Percentiles rank a stretch among this genome's conserved stretches.
Conservation (phyloP, 2,797 vertebrate species). For the Rhynchonycteris naso region DNA sequence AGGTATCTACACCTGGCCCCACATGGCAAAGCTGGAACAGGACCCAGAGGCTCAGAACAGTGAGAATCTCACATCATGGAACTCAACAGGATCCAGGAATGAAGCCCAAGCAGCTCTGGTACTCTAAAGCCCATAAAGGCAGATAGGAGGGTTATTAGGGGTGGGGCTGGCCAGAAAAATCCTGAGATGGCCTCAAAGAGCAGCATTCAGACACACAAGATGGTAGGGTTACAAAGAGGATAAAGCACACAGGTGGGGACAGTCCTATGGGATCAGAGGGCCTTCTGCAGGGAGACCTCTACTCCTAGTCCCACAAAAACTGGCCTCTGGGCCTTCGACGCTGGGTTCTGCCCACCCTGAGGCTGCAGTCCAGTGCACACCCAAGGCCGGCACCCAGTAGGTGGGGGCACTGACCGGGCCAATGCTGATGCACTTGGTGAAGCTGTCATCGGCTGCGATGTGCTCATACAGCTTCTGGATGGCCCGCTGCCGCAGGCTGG, state of each 20-base stretch:
- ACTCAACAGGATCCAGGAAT: neutral
- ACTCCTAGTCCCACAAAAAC: neutral
- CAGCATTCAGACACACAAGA: neutral
- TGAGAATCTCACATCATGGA: neutral
- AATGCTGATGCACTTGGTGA: slow-evolving; percentile 96
- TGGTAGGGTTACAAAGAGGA: rapidly evolving
- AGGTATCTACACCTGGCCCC: neutral
- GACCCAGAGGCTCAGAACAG: neutral
- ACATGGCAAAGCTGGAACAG: neutral
- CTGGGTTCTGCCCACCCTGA: neutral
- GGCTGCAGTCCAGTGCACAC: neutral
- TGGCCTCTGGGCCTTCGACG: neutral
- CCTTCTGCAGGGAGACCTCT: neutral
- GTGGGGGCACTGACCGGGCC: slow-evolving; percentile 90
- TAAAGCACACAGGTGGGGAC: rapidly evolving
- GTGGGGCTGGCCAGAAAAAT: neutral
- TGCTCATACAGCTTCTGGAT: slow-evolving; percentile 91
- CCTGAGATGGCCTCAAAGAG: neutral
- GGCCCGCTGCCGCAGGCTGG: slow-evolving; percentile 87
- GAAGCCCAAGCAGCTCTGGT: neutral
- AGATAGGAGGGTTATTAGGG: rapidly evolving
- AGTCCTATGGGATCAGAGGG: neutral
- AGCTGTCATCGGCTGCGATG: slow-evolving; percentile 93
- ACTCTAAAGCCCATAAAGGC: neutral
- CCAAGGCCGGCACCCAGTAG: neutral